phyloP scores from a whole-genome alignment of 2,113 vertebrate genomes.

The Dipodomys merriami region DNA sequence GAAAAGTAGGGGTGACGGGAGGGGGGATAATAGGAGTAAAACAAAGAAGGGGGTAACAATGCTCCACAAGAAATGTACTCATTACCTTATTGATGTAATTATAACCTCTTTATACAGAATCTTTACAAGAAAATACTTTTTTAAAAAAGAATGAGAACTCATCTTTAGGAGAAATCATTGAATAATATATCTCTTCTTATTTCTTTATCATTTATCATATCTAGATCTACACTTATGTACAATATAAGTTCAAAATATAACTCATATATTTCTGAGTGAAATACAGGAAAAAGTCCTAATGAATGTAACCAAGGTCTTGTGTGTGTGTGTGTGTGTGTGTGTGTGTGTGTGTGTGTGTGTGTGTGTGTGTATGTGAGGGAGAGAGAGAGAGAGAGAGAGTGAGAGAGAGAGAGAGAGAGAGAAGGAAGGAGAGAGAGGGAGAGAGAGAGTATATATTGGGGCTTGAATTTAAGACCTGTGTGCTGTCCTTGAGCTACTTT shows the following conservation, averaged over 20 bases:
- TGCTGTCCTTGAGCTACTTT: not conserved
- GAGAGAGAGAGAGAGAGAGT: too few relatives aligned
- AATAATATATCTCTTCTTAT: not conserved
- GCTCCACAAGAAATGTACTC: too few relatives aligned
- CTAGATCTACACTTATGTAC: not conserved
- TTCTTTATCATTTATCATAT: not conserved
- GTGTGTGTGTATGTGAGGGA: too few relatives aligned
- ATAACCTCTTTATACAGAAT: too few relatives aligned
- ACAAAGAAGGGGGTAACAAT: too few relatives aligned
- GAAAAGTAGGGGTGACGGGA: too few relatives aligned
- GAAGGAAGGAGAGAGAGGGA: fast-evolving
- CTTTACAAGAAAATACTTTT: too few relatives aligned
- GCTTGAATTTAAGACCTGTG: not conserved
- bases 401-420: too few relatives aligned
- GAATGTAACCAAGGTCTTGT: not conserved
- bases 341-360: not conserved
- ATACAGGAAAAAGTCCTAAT: not conserved
- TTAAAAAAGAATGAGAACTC: too few relatives aligned
- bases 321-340: not conserved
- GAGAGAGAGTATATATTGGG: not conserved
- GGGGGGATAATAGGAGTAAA: too few relatives aligned
- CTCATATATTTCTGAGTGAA: not conserved
- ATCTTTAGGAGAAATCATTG: not conserved
- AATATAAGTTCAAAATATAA: not conserved
- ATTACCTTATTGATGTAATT: too few relatives aligned